Evolutionary conservation across 2,797 vertebrate species (phyloP), one percentile per base, ranked within the genome.

Genomic region (Octomys mimax): DNA sequence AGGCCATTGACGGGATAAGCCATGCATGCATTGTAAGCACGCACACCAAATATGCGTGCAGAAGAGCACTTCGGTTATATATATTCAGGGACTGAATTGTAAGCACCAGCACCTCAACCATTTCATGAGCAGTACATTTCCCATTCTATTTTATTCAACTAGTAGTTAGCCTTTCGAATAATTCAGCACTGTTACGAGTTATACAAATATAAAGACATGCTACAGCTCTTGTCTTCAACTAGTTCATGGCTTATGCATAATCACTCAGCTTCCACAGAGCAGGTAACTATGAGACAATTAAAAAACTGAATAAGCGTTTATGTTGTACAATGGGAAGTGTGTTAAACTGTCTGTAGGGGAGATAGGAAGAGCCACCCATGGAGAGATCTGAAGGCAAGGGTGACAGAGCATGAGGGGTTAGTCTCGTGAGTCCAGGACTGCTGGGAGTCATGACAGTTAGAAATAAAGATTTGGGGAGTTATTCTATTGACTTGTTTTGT

Each of bases 1-100:
- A 97, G 95, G 68, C 62, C 95, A 93, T n/a, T 98, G 97, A 71
- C 49, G 77, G 91, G 83, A 66, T 96, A 98, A 98, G 80, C 96
- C 70, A 59, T 97, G 82, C 91, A 86, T 95, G 94, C 94, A 94
- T 84, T 87, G 79, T 90, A 97, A 96, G 88, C 82, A 86, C 85
- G 87, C 42, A 84, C 75, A 46, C 80, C 95, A 96, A 97, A 96
- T 95, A 83, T 61, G 57, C 81, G 78, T 61, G 87, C 84, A 93
- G 96, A 97, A 98, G 97, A 87, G 83, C 77, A 88, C 54, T 95
- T 46, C 96, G 39, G 89, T 64, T 39, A 91, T 80, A n/a, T 84
- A 71, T 71, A 52, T 93, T 77, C 96, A 95, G 81, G 86, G 52
- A 36, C 87, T 97, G 46, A 49, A 87, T 59, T 93, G 95, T 96